Evolutionary conservation across 2,113 vertebrate species (phyloP), one percentile per base, ranked within the genome.

Genomic region (Cheilinus undulatus): DNA sequence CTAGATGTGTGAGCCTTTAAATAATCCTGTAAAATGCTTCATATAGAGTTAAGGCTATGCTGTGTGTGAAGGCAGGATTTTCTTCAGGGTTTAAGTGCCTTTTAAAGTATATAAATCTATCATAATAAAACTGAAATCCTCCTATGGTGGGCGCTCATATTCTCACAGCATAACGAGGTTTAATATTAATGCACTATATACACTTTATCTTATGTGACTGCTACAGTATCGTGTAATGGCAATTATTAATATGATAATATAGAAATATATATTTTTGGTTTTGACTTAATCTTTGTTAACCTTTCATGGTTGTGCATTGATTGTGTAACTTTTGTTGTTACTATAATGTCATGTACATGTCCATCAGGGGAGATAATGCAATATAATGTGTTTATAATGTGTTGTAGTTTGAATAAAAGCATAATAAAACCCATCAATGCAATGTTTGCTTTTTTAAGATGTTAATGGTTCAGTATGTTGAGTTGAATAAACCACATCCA

Each of bases 401-500:
- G 65, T 78, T 36, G 93, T 94, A 95, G 93, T 95, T 92, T 93
- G 94, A 97, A 96, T 96, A 97, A 97, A 97, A 92, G 75, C 92
- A 86, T 92, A 90, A 93, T 87, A 87, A 20, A 92, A 93, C 61
- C 82, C 85, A 3, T 54, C 23, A 43, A 46, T 42, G 20, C 9
- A n/a, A 30, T 51, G 0, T 26, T 13, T 22, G 2, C 14, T 54
- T 40, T 1, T 24, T 67, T 51, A 9, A 19, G 32, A 48, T 15
- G 1, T 40, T 26, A 17, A 26, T n/a, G n/a, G n/a, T n/a, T n/a
- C n/a, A n/a, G n/a, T n/a, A n/a, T n/a, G n/a, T n/a, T n/a, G n/a
- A n/a, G n/a, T n/a, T n/a, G n/a, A n/a, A n/a, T n/a, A n/a, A n/a
- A n/a, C n/a, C n/a, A n/a, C n/a, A n/a, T n/a, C n/a, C n/a, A n/a